These are phyloP conservation scores for Morpho achilles DNA, from an alignment of 2,888 invertebrate genomes.

Conservation along the genomic window DNA sequence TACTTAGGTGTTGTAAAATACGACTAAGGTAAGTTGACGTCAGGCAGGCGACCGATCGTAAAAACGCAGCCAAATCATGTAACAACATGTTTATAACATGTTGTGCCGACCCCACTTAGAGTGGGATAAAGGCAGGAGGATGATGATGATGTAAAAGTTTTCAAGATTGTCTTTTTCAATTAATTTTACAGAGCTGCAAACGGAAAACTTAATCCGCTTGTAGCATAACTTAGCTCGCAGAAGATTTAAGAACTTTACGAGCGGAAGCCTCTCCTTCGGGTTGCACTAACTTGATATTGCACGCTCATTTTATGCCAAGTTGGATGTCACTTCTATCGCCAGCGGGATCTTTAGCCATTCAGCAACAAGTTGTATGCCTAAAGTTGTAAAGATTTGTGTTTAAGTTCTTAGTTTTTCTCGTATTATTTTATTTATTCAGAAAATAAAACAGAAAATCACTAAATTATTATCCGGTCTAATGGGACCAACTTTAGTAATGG, in stretches of 20 bases:
- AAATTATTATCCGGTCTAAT: too few species aligned
- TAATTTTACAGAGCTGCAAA: conserved; percentile 16
- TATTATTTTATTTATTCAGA: not conserved
- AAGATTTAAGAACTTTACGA: conserved; percentile 74
- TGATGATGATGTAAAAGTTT: not conserved
- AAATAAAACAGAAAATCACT: too few species aligned
- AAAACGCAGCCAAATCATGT: too few species aligned
- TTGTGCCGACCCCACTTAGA: too few species aligned
- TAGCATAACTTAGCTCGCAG: conserved; percentile 33
- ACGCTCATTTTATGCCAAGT: conserved; percentile 69
- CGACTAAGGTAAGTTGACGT: too few species aligned
- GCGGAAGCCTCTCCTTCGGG: conserved; percentile 61
- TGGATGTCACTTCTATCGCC: conserved; percentile 57
- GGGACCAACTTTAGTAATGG: too few species aligned
- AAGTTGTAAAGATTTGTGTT: not conserved
- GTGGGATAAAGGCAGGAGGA: too few species aligned
- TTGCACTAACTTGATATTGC: conserved; percentile 67
- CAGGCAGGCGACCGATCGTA: too few species aligned
- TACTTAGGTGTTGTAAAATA: too few species aligned
- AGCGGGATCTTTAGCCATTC: conserved; percentile 59
- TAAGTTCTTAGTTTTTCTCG: not conserved
- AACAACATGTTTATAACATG: too few species aligned
- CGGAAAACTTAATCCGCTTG: conserved; percentile 23
- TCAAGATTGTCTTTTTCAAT: conserved; percentile 1
- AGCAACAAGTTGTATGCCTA: conserved; percentile 56